Percentiles rank a stretch among this genome's conserved stretches.
These are phyloP conservation scores for Lithophane semibrunnea DNA, from an alignment of 2,888 invertebrate genomes.

Conservation along the genomic window DNA sequence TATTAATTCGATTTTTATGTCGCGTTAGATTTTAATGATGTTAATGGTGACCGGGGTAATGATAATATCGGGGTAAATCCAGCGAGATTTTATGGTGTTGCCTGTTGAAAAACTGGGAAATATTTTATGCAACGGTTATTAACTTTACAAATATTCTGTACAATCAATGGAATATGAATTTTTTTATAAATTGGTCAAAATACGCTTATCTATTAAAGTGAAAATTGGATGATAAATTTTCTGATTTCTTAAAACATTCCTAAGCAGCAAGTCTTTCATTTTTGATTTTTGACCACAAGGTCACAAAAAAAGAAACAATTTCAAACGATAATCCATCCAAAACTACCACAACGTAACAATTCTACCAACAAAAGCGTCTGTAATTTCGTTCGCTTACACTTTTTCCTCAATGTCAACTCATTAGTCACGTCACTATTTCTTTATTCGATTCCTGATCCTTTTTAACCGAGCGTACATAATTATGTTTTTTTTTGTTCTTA, in stretches of 20 bases:
- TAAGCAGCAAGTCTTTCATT: not conserved
- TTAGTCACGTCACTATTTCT: constrained; percentile 78
- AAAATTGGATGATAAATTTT: not conserved
- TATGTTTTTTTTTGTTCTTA: constrained; percentile 55
- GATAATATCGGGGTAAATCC: constrained; percentile 37
- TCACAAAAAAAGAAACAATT: not conserved
- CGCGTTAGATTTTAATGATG: constrained; percentile 56
- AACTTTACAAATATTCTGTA: constrained; percentile 1
- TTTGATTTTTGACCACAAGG: not conserved
- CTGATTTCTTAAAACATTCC: not conserved
- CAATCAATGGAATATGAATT: not conserved
- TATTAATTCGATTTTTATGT: constrained; percentile 59
- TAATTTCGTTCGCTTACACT: constrained; percentile 30
- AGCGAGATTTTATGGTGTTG: constrained; percentile 29
- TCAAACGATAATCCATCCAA: not conserved
- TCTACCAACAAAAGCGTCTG: constrained; percentile 33
- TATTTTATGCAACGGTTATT: constrained; percentile 11
- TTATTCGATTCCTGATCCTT: constrained; percentile 70
- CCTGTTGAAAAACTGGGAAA: not conserved
- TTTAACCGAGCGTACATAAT: constrained; percentile 64
- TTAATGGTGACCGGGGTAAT: constrained; percentile 60
- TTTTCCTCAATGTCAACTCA: constrained; percentile 68
- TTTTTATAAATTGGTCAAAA: not conserved
- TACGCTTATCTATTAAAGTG: not conserved
- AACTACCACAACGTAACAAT: constrained; percentile 28